phyloP scores from a whole-genome alignment of 2,888 invertebrate genomes.

The Andrena dorsata region DNA sequence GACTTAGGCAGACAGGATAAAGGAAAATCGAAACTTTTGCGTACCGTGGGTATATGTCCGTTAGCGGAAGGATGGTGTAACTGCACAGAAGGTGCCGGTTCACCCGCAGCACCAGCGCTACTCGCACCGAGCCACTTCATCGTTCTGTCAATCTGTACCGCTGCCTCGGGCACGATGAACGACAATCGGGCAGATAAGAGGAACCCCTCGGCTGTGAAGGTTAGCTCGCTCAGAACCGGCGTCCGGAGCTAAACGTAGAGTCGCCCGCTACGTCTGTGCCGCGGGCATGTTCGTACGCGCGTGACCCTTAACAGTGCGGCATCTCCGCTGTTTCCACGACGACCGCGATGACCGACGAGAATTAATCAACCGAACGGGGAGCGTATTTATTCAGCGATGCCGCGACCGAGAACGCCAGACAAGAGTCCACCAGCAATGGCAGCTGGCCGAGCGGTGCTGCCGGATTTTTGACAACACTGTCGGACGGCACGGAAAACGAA shows the following conservation, averaged over 20 bases:
- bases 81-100: conserved; percentile 86
- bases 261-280: conserved; percentile 65
- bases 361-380: conserved; percentile 28
- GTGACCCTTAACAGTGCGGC: conserved; percentile 60
- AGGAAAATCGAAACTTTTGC: conserved; percentile 49
- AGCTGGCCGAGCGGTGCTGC: conserved; percentile 78
- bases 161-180: conserved; percentile 55
- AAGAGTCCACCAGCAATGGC: conserved; percentile 76
- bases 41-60: conserved; percentile 83
- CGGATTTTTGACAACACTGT: conserved; percentile 80
- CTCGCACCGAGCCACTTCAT: conserved; percentile 85
- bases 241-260: conserved; percentile 63
- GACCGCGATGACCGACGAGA: conserved; percentile 45
- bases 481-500: conserved; percentile 60
- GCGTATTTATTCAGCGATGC: conserved; percentile 56
- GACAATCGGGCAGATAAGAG: conserved; percentile 52
- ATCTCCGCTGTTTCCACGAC: conserved; percentile 65
- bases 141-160: conserved; percentile 76
- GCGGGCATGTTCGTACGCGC: conserved; percentile 61
- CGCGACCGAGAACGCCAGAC: conserved; percentile 58
- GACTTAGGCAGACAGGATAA: not conserved
- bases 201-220: conserved; percentile 58
- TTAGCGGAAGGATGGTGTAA: conserved; percentile 84
- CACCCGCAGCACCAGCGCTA: conserved; percentile 89
- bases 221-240: conserved; percentile 70